Percentiles rank a stretch among this genome's conserved stretches.
Conservation (phyloP, 2,797 vertebrate species). For the Acomys russatus region DNA sequence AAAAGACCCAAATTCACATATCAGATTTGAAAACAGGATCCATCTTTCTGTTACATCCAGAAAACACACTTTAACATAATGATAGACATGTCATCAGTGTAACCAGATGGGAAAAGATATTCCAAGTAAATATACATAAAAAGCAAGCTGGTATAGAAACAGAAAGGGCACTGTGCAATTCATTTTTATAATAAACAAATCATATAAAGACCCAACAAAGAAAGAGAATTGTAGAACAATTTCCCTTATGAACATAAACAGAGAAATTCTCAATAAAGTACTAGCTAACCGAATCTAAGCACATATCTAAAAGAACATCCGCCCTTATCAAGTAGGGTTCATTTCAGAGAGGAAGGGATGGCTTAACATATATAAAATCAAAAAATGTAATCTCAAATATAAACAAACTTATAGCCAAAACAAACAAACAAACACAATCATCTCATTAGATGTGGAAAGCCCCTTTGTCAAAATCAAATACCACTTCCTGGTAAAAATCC, state of each 20-base stretch:
- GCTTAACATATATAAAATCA: background rate
- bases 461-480: background rate
- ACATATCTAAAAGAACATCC: background rate
- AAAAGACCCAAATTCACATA: background rate
- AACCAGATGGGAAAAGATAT: background rate
- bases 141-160: background rate
- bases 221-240: background rate
- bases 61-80: background rate
- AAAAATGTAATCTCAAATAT: background rate
- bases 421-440: background rate
- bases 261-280: background rate
- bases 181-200: background rate
- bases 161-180: background rate
- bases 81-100: background rate
- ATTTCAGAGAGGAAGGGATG: background rate
- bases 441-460: background rate
- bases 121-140: background rate
- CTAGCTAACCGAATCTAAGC: background rate
- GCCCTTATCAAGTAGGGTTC: background rate
- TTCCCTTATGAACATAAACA: background rate
- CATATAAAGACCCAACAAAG: background rate
- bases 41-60: background rate
- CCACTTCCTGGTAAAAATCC: background rate
- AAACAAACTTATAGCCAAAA: background rate
- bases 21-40: background rate